A percentile compares a stretch with the other conserved stretches of the same genome.
Evolutionary conservation across 2,888 invertebrate species (phyloP).

Genomic region (Pterostichus madidus): DNA sequence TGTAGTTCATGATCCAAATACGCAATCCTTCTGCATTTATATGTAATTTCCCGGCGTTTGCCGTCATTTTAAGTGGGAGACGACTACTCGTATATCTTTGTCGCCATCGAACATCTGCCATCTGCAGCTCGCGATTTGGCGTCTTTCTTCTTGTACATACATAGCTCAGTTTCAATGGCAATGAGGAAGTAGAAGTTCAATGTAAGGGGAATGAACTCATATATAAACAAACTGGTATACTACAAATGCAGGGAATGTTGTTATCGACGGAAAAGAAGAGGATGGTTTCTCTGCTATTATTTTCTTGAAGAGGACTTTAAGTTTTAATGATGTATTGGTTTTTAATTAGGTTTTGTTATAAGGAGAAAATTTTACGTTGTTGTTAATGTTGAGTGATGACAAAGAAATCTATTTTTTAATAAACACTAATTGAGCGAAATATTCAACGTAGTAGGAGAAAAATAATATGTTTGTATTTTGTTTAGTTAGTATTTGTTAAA

Average conservation of each 20-base stretch:
- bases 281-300: background rate
- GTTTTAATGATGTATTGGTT: constrained; percentile 7
- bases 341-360: background rate
- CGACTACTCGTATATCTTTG: constrained; percentile 3
- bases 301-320: background rate
- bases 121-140: background rate
- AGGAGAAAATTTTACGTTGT: background rate
- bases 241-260: background rate
- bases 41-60: constrained; percentile 58
- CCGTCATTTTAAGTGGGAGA: constrained; percentile 52
- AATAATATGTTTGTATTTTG: too few relatives aligned
- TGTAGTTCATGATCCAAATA: constrained; percentile 56
- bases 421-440: background rate
- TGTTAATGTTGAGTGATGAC: background rate
- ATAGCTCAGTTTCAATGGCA: background rate
- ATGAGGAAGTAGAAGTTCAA: constrained; percentile 26
- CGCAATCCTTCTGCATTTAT: constrained; percentile 57
- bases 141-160: constrained; percentile 25
- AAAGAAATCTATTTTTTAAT: background rate
- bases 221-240: constrained; percentile 37
- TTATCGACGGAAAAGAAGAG: background rate
- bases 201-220: constrained; percentile 27
- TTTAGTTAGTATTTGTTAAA: too few relatives aligned
- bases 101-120: constrained; percentile 28
- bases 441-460: background rate